Base-by-base conservation (phyloP, 2,797 vertebrate species). In the Urocyon cinereoargenteus region DNA sequence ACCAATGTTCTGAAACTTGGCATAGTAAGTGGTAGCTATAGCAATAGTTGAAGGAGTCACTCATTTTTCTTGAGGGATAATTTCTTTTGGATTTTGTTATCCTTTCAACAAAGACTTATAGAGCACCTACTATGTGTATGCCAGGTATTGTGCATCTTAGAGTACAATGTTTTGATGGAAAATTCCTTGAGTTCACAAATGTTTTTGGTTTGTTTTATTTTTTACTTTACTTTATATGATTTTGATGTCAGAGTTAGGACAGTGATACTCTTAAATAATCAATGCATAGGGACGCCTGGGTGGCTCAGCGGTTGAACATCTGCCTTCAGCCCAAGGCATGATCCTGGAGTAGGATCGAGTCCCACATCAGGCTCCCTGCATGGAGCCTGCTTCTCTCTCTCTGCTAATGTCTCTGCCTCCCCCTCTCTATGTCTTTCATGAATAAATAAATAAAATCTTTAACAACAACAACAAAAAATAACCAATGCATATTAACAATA, bases 51-150 rank as follows among this genome's bases (percentile, higher is more conserved):
- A 86, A 90, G 45, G 36, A 70, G 55, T 36, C 45, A 51, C 45
- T 66, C 36, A 36, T 92, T 70, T 78, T 36, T 57, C 62, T 91
- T 21, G 49, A 68, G 28, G n/a, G 24, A 51, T 87, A 49, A 79
- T 66, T 93, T 66, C 21, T 72, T 93, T 73, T 70, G 34, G 49
- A 84, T 91, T 89, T 96, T 83, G 55, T 53, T 62, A 45, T 70
- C 26, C 15, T 26, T 89, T 81, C 59, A 85, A 51, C 66, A 82
- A 21, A 75, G 66, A 45, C 64, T 57, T 79, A 36, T n/a, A 90
- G 34, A 72, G 22, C 0, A 22, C 19, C 78, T 92, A n/a, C 75
- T 53, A 5, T 11, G 36, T 55, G n/a, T 16, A 26, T 61, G 3
- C 18, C 15, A 34, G 31, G 10, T 49, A 21, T 36, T 21, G 0